phyloP scores from a whole-genome alignment of 2,888 invertebrate genomes.

The Lymantria dispar region DNA sequence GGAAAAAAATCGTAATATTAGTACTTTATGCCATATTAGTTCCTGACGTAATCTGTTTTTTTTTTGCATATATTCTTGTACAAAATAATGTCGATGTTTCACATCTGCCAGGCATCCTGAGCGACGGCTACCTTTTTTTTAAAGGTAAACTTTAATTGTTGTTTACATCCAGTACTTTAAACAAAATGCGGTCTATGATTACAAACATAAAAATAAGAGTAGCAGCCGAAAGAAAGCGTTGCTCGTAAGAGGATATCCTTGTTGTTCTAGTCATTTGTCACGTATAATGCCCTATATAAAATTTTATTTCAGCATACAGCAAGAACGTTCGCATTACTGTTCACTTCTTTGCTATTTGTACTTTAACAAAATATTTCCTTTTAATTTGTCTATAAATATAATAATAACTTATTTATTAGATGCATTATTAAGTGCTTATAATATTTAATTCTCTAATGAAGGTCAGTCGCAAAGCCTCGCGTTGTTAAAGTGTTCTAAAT shows the following conservation, averaged over 20 bases:
- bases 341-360: constrained; percentile 51
- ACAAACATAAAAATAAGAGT: constrained; percentile 31
- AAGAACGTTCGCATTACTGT: constrained; percentile 53
- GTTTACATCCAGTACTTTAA: background rate
- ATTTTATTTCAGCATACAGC: constrained; percentile 64
- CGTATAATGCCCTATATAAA: constrained; percentile 68
- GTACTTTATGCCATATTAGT: too few relatives aligned
- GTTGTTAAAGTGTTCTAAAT: constrained; percentile 35
- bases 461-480: background rate
- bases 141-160: too few relatives aligned
- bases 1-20: too few relatives aligned
- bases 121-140: too few relatives aligned
- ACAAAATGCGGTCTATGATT: constrained; percentile 21
- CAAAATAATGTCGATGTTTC: too few relatives aligned
- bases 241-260: constrained; percentile 56
- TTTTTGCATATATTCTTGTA: too few relatives aligned
- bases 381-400: background rate
- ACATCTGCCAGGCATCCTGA: too few relatives aligned
- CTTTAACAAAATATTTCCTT: constrained; percentile 49
- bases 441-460: too few relatives aligned
- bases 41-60: too few relatives aligned
- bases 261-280: constrained; percentile 65
- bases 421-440: background rate
- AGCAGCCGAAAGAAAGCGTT: constrained; percentile 43
- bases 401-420: background rate